phyloP scores from a whole-genome alignment of 2,888 invertebrate genomes.

The Agapetus fuscipes region DNA sequence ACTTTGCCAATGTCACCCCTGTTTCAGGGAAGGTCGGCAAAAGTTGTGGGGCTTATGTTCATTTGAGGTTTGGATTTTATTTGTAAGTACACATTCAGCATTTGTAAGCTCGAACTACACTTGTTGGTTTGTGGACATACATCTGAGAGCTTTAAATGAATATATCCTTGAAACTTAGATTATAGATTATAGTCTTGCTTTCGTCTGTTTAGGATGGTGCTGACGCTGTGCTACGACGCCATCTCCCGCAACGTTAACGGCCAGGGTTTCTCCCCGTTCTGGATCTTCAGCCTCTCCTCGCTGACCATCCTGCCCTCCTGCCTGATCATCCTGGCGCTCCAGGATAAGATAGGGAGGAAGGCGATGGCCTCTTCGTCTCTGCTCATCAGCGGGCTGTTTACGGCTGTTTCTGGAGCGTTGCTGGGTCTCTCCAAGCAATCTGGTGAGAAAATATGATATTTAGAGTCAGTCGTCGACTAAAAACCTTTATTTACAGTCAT shows the following conservation, averaged over 20 bases:
- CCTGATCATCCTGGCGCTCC: slow-evolving; percentile 33
- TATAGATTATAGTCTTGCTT: not conserved
- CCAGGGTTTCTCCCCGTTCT: slow-evolving; percentile 44
- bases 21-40: too few species aligned
- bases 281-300: slow-evolving; percentile 45
- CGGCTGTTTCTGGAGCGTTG: slow-evolving; percentile 36
- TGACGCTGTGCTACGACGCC: slow-evolving; percentile 50
- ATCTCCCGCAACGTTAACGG: slow-evolving; percentile 49
- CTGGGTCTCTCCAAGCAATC: slow-evolving; percentile 24
- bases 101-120: too few species aligned
- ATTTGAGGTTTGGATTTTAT: too few species aligned
- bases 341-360: slow-evolving; percentile 39
- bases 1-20: too few species aligned
- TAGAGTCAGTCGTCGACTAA: too few species aligned
- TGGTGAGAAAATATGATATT: too few species aligned
- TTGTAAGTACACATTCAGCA: too few species aligned
- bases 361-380: slow-evolving; percentile 44
- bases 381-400: slow-evolving; percentile 42
- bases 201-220: slow-evolving; percentile 38
- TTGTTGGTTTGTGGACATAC: too few species aligned
- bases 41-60: too few species aligned
- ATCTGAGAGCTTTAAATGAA: too few species aligned
- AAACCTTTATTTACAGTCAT: too few species aligned
- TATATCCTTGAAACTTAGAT: too few species aligned
- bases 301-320: slow-evolving; percentile 49